Conservation (phyloP, 1,140 invertebrate genomes). For the Matsumurasca onukii region DNA sequence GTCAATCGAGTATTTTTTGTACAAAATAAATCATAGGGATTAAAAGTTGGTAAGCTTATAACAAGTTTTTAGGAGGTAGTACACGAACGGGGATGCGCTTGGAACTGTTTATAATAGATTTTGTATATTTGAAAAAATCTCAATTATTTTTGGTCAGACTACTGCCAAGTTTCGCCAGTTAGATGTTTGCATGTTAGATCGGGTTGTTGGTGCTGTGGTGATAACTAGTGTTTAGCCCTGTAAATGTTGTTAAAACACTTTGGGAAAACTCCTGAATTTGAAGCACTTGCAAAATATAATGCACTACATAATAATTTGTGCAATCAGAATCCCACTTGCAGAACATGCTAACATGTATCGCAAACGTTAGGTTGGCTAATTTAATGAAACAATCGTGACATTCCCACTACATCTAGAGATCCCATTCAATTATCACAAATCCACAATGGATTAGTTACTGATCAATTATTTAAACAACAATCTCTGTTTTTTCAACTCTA, state of each 20-base stretch:
- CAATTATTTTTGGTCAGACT: neutral
- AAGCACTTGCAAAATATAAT: neutral
- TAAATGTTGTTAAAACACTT: neutral
- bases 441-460: no score
- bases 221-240: neutral
- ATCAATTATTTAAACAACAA: no score
- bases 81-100: neutral
- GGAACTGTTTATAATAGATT: conserved; percentile 7
- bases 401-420: no score
- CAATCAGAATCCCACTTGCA: no score
- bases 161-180: neutral
- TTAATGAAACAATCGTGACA: no score
- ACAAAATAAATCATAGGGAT: neutral
- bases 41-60: conserved; percentile 17
- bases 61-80: conserved; percentile 6
- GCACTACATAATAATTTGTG: no score
- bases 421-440: no score
- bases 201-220: no score
- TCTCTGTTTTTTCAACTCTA: no score
- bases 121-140: neutral
- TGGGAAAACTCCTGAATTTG: neutral
- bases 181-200: no score
- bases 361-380: no score
- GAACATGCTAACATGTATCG: no score
- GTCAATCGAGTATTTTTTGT: conserved; percentile 26